Evolutionary conservation across 1,140 invertebrate species (phyloP).

Genomic region (Caenorhabditis latens): DNA sequence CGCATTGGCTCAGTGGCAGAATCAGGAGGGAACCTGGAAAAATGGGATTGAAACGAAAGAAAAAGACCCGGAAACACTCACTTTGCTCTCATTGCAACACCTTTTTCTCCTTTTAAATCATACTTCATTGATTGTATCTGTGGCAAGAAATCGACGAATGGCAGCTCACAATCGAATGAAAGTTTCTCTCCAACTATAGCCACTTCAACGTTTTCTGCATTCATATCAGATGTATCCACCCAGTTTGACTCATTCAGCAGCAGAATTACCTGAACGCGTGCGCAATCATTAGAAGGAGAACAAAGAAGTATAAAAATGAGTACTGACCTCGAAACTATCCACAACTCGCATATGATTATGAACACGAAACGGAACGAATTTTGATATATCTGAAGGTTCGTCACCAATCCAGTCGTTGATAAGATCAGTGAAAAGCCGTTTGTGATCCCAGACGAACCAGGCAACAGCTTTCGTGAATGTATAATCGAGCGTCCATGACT

Average conservation of each 20-base stretch:
- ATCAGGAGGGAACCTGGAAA: conserved; percentile 69
- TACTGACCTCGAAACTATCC: conserved; percentile 52
- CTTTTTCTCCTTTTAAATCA: conserved; percentile 70
- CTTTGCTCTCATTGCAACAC: conserved; percentile 67
- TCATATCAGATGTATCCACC: conserved; percentile 84
- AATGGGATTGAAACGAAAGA: not conserved
- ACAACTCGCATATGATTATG: conserved; percentile 88
- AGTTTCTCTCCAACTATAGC: conserved; percentile 75
- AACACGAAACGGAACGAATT: conserved; percentile 97
- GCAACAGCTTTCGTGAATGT: conserved; percentile 79
- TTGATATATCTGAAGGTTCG: conserved; percentile 87
- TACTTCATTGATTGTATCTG: conserved; percentile 68
- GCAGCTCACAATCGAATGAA: conserved; percentile 56
- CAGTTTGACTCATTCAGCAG: conserved; percentile 97
- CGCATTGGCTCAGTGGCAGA: conserved; percentile 69
- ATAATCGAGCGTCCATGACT: conserved; percentile 79
- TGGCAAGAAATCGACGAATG: conserved; percentile 74
- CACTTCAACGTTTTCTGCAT: conserved; percentile 72
- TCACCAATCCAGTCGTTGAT: conserved; percentile 96
- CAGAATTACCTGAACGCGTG: conserved; percentile 89
- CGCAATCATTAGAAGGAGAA: no score
- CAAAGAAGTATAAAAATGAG: not conserved
- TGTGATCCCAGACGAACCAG: conserved; percentile 80
- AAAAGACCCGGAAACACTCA: not conserved
- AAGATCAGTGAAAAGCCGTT: conserved; percentile 82